phyloP scores from a whole-genome alignment of 2,888 invertebrate species.

The Drosophila anomelani region DNA sequence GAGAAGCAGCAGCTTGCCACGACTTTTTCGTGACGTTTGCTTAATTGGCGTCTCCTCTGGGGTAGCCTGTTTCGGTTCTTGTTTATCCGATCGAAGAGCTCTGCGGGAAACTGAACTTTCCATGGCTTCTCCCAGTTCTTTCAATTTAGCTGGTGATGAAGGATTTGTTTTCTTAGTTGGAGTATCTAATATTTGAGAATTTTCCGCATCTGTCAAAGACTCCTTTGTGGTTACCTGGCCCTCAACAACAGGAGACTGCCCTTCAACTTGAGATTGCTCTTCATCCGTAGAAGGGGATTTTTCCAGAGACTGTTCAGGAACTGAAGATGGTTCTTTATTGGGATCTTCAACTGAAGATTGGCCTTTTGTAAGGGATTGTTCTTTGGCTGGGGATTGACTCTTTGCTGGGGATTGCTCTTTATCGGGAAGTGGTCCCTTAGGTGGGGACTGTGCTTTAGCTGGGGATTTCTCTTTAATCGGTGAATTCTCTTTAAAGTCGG shows the following conservation, averaged over 20 bases:
- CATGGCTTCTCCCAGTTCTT: neutral
- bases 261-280: neutral
- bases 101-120: neutral
- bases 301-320: neutral
- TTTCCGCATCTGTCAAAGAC: neutral
- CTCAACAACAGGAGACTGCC: neutral
- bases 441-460: neutral
- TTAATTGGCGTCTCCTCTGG: neutral
- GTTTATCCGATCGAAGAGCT: slow-evolving; percentile 9
- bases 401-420: neutral
- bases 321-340: neutral
- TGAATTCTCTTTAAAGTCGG: neutral
- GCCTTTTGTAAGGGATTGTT: neutral
- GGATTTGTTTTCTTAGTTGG: neutral
- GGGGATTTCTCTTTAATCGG: neutral
- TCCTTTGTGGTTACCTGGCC: neutral
- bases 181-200: neutral
- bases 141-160: neutral
- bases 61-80: neutral
- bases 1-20: slow-evolving; percentile 14
- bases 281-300: neutral
- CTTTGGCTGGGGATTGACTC: neutral
- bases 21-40: slow-evolving; percentile 18
- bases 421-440: neutral
- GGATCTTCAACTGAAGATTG: neutral